These are phyloP conservation scores for Xiphophorus birchmanni DNA, from an alignment of 2,797 vertebrate genomes.

Conservation along the genomic window DNA sequence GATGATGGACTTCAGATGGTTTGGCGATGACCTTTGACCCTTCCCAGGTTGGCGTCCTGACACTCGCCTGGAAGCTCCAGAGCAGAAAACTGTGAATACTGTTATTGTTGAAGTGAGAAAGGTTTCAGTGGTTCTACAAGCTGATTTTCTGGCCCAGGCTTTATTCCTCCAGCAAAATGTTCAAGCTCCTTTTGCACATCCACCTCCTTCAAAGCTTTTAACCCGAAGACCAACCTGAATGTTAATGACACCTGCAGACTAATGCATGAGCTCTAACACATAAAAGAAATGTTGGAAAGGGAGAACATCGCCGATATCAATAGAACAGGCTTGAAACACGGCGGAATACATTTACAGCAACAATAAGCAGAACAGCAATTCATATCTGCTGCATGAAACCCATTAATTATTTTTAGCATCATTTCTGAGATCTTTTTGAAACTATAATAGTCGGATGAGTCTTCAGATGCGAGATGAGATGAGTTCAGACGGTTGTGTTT, in stretches of 20 bases:
- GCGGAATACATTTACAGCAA: constrained; percentile 78
- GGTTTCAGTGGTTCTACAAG: too few relatives aligned
- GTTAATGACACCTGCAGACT: constrained; percentile 88
- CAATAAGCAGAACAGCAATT: constrained; percentile 80
- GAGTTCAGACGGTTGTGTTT: constrained; percentile 88
- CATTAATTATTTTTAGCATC: constrained; percentile 61
- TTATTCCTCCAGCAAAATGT: not conserved
- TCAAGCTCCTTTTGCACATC: constrained; percentile 31
- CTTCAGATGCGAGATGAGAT: constrained; percentile 88
- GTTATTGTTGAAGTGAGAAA: too few relatives aligned
- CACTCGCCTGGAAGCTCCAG: not conserved
- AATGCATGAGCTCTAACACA: constrained; percentile 87
- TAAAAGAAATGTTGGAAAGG: constrained; percentile 94
- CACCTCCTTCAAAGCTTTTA: constrained; percentile 75
- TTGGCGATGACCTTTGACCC: not conserved
- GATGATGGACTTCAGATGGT: not conserved
- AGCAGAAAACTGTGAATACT: too few relatives aligned
- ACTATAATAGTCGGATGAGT: constrained; percentile 78
- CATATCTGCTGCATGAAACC: constrained; percentile 60
- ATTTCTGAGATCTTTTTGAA: constrained; percentile 58
- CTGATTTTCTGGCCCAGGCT: too few relatives aligned
- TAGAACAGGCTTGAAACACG: constrained; percentile 93
- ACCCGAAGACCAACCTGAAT: constrained; percentile 81
- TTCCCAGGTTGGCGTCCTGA: not conserved
- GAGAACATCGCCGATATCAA: constrained; percentile 91